Percentiles rank a stretch among this genome's conserved stretches.
These are phyloP conservation scores for Trachelus stipa DNA, from an alignment of 2,888 invertebrate genomes.

Conservation along the genomic window DNA sequence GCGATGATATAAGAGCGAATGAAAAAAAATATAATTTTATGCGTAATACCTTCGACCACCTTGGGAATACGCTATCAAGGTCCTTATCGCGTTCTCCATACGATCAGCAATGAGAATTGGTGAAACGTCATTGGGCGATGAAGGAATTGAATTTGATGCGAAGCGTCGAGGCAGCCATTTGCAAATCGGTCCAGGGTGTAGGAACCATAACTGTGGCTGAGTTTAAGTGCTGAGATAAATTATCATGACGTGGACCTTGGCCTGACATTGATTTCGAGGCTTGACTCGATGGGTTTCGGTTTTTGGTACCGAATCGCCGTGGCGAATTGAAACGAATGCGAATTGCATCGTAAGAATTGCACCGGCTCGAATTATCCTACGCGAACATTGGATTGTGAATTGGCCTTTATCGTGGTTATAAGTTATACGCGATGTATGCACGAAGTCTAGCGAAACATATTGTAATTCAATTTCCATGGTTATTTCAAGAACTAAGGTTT, in stretches of 20 bases:
- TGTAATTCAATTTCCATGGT: neutral
- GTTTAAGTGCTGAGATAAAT: conserved; percentile 33
- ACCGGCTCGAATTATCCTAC: neutral
- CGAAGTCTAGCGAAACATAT: neutral
- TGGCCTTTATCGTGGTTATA: neutral
- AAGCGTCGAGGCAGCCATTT: neutral
- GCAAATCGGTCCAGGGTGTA: conserved; percentile 15
- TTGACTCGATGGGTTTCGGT: neutral
- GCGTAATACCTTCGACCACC: neutral
- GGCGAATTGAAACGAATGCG: neutral
- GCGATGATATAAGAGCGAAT: neutral
- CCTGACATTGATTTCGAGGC: conserved; percentile 25
- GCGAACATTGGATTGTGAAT: neutral
- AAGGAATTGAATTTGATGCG: neutral
- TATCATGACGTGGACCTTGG: conserved; percentile 27
- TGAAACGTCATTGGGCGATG: neutral
- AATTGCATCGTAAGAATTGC: neutral
- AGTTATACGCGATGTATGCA: neutral
- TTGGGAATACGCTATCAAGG: neutral
- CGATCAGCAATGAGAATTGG: neutral
- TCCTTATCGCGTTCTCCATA: neutral
- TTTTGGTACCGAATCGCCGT: neutral
- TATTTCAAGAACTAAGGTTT: neutral
- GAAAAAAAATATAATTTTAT: neutral
- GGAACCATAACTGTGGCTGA: conserved; percentile 21